phyloP scores from a whole-genome alignment of 2,888 invertebrate genomes.

The Lasius platythorax region DNA sequence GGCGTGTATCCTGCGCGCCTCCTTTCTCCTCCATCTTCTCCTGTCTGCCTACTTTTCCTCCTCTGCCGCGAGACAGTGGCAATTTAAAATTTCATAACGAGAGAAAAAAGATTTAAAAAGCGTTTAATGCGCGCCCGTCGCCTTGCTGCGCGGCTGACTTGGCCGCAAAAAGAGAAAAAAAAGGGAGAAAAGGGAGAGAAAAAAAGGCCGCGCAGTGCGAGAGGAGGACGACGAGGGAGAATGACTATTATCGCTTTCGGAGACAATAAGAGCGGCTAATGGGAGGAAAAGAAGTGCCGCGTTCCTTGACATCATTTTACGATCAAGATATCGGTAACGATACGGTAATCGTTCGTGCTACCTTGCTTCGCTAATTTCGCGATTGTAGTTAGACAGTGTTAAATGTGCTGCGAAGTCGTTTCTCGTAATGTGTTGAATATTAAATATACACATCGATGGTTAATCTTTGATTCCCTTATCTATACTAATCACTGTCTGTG shows the following conservation, averaged over 20 bases:
- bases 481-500: neutral
- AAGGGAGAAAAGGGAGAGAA: no score
- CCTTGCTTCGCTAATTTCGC: conserved; percentile 34
- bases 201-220: neutral
- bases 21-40: neutral
- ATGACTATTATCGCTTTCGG: conserved; percentile 49
- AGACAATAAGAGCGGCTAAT: conserved; percentile 42
- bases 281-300: conserved; percentile 43
- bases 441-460: neutral
- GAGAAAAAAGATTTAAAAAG: conserved; percentile 50
- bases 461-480: neutral
- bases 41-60: conserved; percentile 22
- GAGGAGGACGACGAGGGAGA: conserved; percentile 29
- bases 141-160: conserved; percentile 44
- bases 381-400: conserved; percentile 31
- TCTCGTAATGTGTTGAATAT: neutral
- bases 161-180: conserved; percentile 6
- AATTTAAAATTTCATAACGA: conserved; percentile 56
- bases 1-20: conserved; percentile 16
- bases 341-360: conserved; percentile 48
- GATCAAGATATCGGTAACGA: conserved; percentile 55
- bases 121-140: conserved; percentile 38
- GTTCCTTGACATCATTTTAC: conserved; percentile 51
- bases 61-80: conserved; percentile 47
- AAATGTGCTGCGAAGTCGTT: neutral